Evolutionary conservation across 2,888 invertebrate genomes (phyloP).

Genomic region (Pandemis corylana): DNA sequence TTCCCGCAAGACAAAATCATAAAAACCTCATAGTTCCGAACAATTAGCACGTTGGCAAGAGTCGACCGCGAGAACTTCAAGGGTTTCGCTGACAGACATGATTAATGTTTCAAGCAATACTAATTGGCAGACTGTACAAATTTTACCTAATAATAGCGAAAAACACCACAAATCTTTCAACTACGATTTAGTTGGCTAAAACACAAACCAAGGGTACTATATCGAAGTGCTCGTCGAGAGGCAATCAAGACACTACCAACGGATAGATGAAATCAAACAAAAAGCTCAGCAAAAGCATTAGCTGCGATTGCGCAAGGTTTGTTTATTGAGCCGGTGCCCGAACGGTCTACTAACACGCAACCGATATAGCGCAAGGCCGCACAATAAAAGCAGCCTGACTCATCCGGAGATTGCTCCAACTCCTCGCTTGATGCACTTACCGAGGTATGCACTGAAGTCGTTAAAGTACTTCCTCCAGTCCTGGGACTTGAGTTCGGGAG

Average conservation of each 20-base stretch:
- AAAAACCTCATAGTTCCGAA: neutral
- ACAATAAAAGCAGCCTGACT: conserved; percentile 74
- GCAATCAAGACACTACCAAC: conserved; percentile 30
- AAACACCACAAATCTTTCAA: conserved; percentile 39
- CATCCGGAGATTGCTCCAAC: conserved; percentile 58
- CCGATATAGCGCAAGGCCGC: conserved; percentile 81
- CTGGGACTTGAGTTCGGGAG: conserved; percentile 69
- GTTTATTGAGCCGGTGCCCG: conserved; percentile 72
- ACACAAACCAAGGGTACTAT: neutral
- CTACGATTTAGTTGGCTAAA: conserved; percentile 11
- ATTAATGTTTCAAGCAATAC: conserved; percentile 34
- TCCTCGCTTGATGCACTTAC: conserved; percentile 67
- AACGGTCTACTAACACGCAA: conserved; percentile 77
- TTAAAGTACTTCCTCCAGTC: conserved; percentile 81
- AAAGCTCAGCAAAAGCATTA: conserved; percentile 50
- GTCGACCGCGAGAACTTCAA: conserved; percentile 18
- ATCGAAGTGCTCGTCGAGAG: conserved; percentile 7
- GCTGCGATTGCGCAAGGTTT: conserved; percentile 73
- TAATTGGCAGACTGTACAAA: conserved; percentile 38
- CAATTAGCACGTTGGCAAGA: conserved; percentile 18
- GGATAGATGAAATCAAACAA: conserved; percentile 30
- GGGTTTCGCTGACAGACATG: conserved; percentile 34
- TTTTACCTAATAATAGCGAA: conserved; percentile 37
- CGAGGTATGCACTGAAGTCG: conserved; percentile 82
- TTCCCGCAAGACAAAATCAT: neutral